Conservation (phyloP, 2,888 invertebrate species). For the Coremacera marginata region DNA sequence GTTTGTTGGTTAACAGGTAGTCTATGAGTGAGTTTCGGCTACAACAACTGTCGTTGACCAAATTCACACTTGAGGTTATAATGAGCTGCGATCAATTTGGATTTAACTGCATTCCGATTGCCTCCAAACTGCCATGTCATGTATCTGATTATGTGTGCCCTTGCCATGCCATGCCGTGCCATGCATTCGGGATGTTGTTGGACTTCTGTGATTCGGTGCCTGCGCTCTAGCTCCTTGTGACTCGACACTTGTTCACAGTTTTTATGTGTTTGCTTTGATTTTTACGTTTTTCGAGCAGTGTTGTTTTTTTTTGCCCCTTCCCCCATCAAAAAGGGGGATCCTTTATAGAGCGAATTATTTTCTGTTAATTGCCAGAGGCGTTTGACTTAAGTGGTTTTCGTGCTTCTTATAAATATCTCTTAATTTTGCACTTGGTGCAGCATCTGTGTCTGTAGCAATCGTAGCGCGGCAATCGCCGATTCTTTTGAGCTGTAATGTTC, state of each 20-base stretch:
- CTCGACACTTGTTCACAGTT: constrained; percentile 25
- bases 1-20: constrained; percentile 7
- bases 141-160: constrained; percentile 29
- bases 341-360: constrained; percentile 58
- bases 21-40: neutral
- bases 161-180: constrained; percentile 12
- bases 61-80: constrained; percentile 47
- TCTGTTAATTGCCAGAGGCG: constrained; percentile 68
- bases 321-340: constrained; percentile 41
- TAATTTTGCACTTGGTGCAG: constrained; percentile 57
- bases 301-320: neutral
- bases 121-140: constrained; percentile 52
- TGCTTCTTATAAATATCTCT: constrained; percentile 69
- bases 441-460: constrained; percentile 52
- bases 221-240: neutral
- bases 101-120: constrained; percentile 63
- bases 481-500: constrained; percentile 61
- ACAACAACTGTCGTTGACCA: constrained; percentile 30
- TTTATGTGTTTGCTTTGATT: neutral
- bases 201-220: constrained; percentile 22
- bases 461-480: constrained; percentile 62
- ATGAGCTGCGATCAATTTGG: constrained; percentile 65
- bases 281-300: neutral
- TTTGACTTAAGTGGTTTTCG: constrained; percentile 69
- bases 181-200: constrained; percentile 8